Evolutionary conservation across 1,140 invertebrate genomes (phyloP).

Genomic region (Ridgeia piscesae): DNA sequence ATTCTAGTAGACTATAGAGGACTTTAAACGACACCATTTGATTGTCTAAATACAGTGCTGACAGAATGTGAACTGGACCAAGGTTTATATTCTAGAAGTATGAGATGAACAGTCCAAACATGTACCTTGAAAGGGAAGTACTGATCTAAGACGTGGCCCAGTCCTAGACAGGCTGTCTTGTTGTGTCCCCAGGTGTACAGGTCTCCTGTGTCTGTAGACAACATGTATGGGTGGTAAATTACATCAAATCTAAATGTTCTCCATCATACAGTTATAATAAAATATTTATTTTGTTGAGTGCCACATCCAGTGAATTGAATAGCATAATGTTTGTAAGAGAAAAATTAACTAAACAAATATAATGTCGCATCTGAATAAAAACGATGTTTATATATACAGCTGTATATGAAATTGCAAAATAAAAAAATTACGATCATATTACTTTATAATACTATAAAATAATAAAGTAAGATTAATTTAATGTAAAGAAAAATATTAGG

Average conservation of each 20-base stretch:
- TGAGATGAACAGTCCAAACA: conserved; percentile 7
- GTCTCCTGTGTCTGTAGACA: conserved; percentile 64
- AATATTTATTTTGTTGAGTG: no score
- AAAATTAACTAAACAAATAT: no score
- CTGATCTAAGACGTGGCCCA: conserved; percentile 78
- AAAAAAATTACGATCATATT: no score
- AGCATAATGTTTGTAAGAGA: no score
- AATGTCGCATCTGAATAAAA: no score
- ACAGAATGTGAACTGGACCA: not conserved
- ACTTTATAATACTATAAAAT: no score
- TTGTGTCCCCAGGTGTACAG: conserved; percentile 91
- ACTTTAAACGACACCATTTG: not conserved
- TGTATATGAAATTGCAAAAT: no score
- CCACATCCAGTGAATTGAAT: no score
- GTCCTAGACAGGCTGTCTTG: conserved; percentile 76
- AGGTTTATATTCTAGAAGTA: not conserved
- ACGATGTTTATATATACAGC: no score
- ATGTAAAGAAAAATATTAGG: no score
- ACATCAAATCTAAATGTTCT: not conserved
- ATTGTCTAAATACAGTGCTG: not conserved
- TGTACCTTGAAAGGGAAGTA: conserved; percentile 83
- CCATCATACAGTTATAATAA: not conserved
- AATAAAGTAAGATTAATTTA: no score
- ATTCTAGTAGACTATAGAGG: not conserved
- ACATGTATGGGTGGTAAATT: no score